These are phyloP conservation scores for Lacanobia wlatinum DNA, from an alignment of 2,888 invertebrate genomes.

Conservation along the genomic window DNA sequence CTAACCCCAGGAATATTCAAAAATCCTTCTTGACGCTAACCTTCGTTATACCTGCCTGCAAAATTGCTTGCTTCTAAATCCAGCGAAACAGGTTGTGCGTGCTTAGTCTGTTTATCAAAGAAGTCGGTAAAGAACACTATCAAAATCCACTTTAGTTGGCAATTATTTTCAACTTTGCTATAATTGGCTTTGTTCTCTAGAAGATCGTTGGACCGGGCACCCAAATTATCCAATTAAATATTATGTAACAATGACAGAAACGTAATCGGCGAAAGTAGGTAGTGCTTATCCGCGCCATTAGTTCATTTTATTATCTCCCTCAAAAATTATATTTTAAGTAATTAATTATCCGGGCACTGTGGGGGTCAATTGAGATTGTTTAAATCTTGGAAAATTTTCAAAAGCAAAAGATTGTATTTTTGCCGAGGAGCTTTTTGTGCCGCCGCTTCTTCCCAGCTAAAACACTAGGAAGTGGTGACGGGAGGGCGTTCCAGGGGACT, in stretches of 20 bases:
- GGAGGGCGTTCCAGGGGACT: too few relatives aligned
- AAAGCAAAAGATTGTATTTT: too few relatives aligned
- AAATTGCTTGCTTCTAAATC: too few relatives aligned
- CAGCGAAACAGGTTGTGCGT: neutral
- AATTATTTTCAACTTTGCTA: constrained; percentile 37
- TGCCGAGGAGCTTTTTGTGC: too few relatives aligned
- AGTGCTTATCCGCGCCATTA: constrained; percentile 73
- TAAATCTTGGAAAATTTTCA: too few relatives aligned
- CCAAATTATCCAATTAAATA: constrained; percentile 32
- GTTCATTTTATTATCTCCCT: constrained; percentile 39
- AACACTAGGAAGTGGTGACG: too few relatives aligned
- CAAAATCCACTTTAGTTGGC: constrained; percentile 1
- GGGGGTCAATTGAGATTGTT: neutral
- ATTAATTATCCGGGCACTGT: neutral
- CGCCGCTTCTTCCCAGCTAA: too few relatives aligned
- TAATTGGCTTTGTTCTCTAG: constrained; percentile 30
- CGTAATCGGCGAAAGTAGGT: constrained; percentile 81
- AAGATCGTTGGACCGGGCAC: constrained; percentile 16
- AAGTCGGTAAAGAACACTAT: neutral
- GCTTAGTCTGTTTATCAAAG: neutral
- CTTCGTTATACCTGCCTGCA: neutral
- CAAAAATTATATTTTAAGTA: constrained; percentile 28
- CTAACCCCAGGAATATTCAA: too few relatives aligned
- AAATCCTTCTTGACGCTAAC: too few relatives aligned
- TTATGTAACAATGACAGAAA: constrained; percentile 51